A percentile compares a stretch with the other conserved stretches of the same genome.
These are phyloP conservation scores for Drosophila leonis DNA, from an alignment of 2,888 invertebrate genomes.

Conservation along the genomic window DNA sequence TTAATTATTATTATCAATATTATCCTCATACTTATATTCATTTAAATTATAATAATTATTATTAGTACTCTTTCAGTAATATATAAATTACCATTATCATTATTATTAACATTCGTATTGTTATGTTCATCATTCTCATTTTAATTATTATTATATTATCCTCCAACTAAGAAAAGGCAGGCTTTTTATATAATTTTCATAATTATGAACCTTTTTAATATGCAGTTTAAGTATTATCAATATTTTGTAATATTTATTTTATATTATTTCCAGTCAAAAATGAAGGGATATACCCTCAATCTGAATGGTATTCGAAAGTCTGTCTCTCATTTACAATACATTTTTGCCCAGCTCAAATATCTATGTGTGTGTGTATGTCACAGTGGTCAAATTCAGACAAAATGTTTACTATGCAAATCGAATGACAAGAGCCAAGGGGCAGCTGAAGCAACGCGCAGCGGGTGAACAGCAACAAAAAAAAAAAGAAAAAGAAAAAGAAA, in stretches of 20 bases:
- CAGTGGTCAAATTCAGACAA: conserved; percentile 48
- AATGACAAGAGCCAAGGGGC: conserved; percentile 64
- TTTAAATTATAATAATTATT: too few species aligned
- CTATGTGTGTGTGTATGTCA: conserved; percentile 22
- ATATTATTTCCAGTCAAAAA: background rate
- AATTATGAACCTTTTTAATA: too few species aligned
- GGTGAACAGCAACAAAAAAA: background rate
- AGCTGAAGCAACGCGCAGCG: conserved; percentile 38
- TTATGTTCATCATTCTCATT: too few species aligned
- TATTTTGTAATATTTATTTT: background rate
- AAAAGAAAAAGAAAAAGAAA: conserved; percentile 16
- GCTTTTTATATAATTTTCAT: too few species aligned
- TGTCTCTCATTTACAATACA: background rate
- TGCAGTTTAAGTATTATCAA: too few species aligned
- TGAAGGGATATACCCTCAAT: background rate
- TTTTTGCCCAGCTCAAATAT: background rate
- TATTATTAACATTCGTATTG: too few species aligned
- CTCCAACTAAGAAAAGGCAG: too few species aligned
- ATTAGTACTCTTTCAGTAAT: too few species aligned
- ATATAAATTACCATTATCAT: too few species aligned
- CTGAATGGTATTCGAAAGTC: background rate
- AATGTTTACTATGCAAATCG: conserved; percentile 72
- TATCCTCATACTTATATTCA: too few species aligned
- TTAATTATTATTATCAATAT: too few species aligned
- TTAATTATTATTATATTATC: too few species aligned